phyloP scores from a whole-genome alignment of 2,797 vertebrate genomes.

The Cercopithecus hamlyni region DNA sequence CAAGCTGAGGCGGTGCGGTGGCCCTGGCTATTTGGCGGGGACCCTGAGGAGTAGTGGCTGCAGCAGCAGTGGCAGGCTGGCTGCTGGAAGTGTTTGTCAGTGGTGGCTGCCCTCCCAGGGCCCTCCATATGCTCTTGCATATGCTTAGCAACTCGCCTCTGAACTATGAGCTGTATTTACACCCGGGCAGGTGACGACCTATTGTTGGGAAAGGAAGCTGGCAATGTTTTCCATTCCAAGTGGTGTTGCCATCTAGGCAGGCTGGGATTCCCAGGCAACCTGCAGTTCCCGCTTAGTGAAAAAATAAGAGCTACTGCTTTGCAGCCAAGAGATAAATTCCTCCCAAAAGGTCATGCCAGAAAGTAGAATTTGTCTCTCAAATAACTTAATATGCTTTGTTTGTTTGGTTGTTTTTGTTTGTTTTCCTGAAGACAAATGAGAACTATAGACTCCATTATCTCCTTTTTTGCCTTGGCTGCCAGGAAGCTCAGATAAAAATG shows the following conservation, averaged over 20 bases:
- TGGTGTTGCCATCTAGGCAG: not conserved
- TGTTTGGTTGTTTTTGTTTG: no score
- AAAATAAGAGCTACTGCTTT: not conserved
- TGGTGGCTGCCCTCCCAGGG: not conserved
- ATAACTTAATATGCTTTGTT: not conserved
- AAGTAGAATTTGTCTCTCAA: not conserved
- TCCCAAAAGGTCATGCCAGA: not conserved
- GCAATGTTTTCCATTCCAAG: not conserved
- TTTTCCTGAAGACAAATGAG: not conserved
- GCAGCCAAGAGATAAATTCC: not conserved
- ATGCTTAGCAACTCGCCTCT: not conserved
- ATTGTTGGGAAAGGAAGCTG: not conserved
- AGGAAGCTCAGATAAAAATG: constrained; percentile 1
- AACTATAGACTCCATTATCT: not conserved
- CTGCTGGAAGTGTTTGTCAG: not conserved
- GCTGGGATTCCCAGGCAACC: constrained; percentile 11
- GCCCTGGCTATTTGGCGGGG: fast-evolving
- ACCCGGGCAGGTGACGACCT: not conserved
- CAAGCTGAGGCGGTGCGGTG: not conserved
- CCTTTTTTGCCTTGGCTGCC: constrained; percentile 6
- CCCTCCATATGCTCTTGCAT: not conserved
- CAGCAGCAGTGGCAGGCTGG: not conserved
- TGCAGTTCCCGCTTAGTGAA: not conserved
- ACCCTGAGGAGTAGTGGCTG: not conserved
- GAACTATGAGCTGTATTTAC: not conserved